These are phyloP conservation scores for Ceuthmochares aereus DNA, from an alignment of 2,113 vertebrate genomes.

Conservation along the genomic window DNA sequence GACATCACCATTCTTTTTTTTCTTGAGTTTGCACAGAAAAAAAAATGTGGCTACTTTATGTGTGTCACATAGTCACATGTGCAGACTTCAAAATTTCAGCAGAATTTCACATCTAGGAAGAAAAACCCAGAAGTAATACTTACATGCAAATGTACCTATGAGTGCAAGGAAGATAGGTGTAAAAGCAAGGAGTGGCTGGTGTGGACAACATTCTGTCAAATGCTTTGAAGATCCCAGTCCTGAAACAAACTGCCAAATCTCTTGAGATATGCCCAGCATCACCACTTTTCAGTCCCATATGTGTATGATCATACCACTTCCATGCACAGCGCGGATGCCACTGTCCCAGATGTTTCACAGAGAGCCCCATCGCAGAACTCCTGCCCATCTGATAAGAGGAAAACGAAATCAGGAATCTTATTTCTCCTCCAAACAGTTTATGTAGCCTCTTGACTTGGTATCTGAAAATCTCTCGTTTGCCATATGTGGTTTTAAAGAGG, in stretches of 20 bases:
- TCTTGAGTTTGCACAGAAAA: background rate
- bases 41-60: background rate
- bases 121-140: background rate
- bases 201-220: background rate
- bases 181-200: background rate
- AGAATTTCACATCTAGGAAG: background rate
- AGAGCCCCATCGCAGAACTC: background rate
- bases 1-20: background rate
- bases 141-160: background rate
- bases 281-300: background rate
- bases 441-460: background rate
- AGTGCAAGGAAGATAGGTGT: background rate
- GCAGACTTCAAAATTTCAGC: background rate
- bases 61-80: background rate
- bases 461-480: background rate
- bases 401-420: background rate
- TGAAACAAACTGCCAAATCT: background rate
- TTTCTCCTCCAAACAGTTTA: background rate
- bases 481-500: background rate
- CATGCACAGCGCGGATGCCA: background rate
- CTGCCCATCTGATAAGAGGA: background rate
- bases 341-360: fast-evolving
- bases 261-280: background rate
- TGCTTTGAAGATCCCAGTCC: background rate
- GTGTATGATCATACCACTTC: background rate